Percentiles rank a stretch among this genome's conserved stretches.
These are phyloP conservation scores for Parazoanthus darwini DNA, from an alignment of 92 coral and sea anemone species.

Conservation along the genomic window DNA sequence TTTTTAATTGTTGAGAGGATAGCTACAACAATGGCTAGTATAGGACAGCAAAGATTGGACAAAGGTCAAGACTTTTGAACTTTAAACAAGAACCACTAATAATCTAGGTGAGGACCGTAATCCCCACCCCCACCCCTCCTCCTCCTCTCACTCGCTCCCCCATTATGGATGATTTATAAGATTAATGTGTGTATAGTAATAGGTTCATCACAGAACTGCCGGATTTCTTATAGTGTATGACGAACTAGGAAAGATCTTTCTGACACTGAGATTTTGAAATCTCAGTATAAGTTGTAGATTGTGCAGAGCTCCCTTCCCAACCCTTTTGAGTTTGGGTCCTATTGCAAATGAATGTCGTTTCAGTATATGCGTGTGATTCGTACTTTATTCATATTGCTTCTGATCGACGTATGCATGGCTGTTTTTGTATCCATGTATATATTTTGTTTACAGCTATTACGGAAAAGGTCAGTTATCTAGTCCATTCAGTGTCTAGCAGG, in stretches of 20 bases:
- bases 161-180: not conserved
- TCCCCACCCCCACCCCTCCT: too few species aligned
- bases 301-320: not conserved
- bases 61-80: not conserved
- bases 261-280: not conserved
- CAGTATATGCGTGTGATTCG: not conserved
- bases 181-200: not conserved
- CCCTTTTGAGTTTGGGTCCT: too few species aligned
- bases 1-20: not conserved
- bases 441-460: too few species aligned
- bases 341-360: too few species aligned
- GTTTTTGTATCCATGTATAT: not conserved
- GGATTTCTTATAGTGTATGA: too few species aligned
- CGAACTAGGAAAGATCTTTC: not conserved
- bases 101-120: not conserved
- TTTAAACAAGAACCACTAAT: too few species aligned
- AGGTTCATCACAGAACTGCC: not conserved
- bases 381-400: not conserved
- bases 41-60: not conserved
- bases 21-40: not conserved
- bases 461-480: too few species aligned
- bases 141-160: not conserved
- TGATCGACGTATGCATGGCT: not conserved
- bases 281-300: not conserved
- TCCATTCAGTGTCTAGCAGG: too few species aligned